Evolutionary conservation across 1,140 invertebrate genomes (phyloP).

Genomic region (Leptinotarsa lineolata): DNA sequence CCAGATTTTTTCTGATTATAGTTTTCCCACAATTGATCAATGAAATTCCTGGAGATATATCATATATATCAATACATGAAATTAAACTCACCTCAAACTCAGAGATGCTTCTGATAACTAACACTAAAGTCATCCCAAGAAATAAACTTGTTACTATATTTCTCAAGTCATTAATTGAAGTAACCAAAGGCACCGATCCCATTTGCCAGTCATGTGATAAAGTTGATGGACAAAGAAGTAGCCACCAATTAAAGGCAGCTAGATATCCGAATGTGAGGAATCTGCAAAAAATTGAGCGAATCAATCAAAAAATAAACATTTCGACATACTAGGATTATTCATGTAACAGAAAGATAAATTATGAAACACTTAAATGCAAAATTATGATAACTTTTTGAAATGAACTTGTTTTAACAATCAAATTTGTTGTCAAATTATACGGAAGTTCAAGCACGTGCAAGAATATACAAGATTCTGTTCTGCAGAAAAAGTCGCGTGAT

Average conservation of each 20-base stretch:
- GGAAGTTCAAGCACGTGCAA: no score
- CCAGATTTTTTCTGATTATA: no score
- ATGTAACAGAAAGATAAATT: no score
- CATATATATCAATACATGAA: background rate
- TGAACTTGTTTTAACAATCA: no score
- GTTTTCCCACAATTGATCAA: no score
- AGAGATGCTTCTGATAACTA: conserved; percentile 65
- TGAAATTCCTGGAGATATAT: no score
- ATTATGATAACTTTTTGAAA: no score
- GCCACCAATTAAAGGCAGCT: conserved; percentile 80
- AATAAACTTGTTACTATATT: conserved; percentile 74
- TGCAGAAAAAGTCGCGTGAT: no score
- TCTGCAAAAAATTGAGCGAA: conserved; percentile 53
- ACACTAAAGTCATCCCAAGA: conserved; percentile 63
- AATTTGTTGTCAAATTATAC: no score
- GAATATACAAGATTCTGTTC: no score
- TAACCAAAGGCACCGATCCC: conserved; percentile 79
- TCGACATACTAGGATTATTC: no score
- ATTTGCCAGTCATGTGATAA: conserved; percentile 88
- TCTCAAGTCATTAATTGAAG: conserved; percentile 68
- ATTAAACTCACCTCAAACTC: conserved; percentile 68
- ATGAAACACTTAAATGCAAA: no score
- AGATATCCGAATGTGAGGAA: conserved; percentile 80
- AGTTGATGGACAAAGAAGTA: conserved; percentile 75
- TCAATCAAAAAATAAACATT: background rate